phyloP scores from a whole-genome alignment of 2,113 vertebrate species.

The Xyrauchen texanus region DNA sequence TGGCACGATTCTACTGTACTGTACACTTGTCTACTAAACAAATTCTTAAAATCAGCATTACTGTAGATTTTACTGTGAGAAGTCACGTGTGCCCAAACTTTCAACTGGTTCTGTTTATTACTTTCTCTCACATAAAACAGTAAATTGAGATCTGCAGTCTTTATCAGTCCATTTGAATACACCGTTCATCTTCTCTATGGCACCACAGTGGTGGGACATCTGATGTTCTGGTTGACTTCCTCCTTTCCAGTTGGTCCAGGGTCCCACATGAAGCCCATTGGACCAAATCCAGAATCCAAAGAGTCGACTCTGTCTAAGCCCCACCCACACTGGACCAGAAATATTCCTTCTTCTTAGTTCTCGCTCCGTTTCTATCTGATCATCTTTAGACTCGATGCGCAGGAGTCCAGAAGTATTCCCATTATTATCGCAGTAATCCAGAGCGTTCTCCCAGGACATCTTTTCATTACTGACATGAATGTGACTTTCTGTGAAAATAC shows the following conservation, averaged over 20 bases:
- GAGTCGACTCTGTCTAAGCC: conserved; percentile 63
- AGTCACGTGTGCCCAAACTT: too few species aligned
- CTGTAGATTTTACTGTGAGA: too few species aligned
- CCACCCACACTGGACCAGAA: conserved; percentile 60
- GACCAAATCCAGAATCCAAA: conserved; percentile 70
- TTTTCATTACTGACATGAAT: conserved; percentile 1
- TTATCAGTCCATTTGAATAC: conserved; percentile 49
- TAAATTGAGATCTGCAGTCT: conserved; percentile 35
- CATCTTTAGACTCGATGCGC: conserved; percentile 11
- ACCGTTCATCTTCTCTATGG: not conserved
- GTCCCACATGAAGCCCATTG: conserved; percentile 24
- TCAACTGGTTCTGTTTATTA: not conserved
- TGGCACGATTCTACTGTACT: too few species aligned
- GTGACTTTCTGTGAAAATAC: conserved; percentile 8
- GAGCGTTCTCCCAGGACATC: conserved; percentile 43
- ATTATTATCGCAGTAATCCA: conserved; percentile 57
- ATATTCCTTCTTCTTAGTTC: rapidly evolving
- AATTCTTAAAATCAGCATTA: too few species aligned
- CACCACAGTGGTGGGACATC: conserved; percentile 56
- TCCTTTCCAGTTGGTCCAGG: conserved; percentile 54
- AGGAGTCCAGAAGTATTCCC: conserved; percentile 19
- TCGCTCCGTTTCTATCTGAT: conserved; percentile 8
- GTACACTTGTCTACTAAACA: too few species aligned
- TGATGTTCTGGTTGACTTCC: not conserved
- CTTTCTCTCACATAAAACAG: conserved; percentile 2